Evolutionary conservation across 1,140 invertebrate species (phyloP), one percentile per base, ranked within the genome.

Genomic region (Capitella teleta): DNA sequence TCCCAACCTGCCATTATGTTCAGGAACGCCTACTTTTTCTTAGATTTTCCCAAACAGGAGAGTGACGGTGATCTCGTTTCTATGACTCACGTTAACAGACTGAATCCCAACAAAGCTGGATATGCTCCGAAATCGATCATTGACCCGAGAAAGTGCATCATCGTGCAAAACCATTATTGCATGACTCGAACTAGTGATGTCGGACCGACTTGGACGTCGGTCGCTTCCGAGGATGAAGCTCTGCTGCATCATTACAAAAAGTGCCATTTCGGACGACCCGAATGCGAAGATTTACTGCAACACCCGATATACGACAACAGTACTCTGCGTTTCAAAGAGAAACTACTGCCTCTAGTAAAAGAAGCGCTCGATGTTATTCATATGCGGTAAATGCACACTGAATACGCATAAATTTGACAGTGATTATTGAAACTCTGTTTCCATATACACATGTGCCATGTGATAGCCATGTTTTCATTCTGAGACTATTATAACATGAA

Each of bases 141-240:
- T 28, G 40, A 49, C 28, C 47, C 46, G 10, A 23, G 32, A 34
- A 28, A 37, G 14, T 53, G 52, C 26, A 18, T 53, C 10, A 25
- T 12, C 19, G 44, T 53, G 52, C 47, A 49, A 18, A 53, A 53
- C 32, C 52, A 53, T 28, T 53, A 28, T 40, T 53, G 52, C 37
- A 42, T 38, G 52, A 49, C 16, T 14, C 12, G 18, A 10, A 49
- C 28, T n/a, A 16, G 4, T n/a, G 12, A 23, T 21, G 34, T 32
- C 43, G 25, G 28, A 21, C 24, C n/a, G 10, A 12, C 14, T 16
- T 5, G 30, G 6, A 12, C 38, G 5, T 26, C 34, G 34, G 46
- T 49, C n/a, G 24, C 44, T 18, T 40, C 43, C 24, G 1, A 16
- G 12, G n/a, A 21, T 2, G 6, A 49, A 5, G 52, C 36, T 10